phyloP scores from a whole-genome alignment of 2,797 vertebrate genomes.

The Cottoperca gobio region DNA sequence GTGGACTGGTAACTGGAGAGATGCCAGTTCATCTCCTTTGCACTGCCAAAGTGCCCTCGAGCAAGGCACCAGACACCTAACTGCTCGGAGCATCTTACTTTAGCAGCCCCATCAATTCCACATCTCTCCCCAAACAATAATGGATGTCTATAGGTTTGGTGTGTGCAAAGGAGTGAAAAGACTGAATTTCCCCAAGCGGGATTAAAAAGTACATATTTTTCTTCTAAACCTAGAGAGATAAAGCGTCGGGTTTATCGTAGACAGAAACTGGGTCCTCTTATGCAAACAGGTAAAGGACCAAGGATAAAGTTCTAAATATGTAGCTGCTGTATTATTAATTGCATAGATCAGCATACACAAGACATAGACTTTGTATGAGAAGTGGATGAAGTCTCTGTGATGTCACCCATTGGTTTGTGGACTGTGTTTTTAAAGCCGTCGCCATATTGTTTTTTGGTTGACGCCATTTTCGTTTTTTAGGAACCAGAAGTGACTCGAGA shows the following conservation, averaged over 20 bases:
- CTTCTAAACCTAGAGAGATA: constrained; percentile 15
- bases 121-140: neutral
- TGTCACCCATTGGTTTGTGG: too few species aligned
- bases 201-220: neutral
- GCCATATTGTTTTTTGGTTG: too few species aligned
- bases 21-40: too few species aligned
- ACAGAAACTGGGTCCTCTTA: constrained; percentile 29
- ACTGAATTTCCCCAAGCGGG: neutral
- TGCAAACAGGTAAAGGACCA: neutral
- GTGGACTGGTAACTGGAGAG: too few species aligned
- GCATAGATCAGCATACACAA: neutral
- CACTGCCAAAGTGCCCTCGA: neutral
- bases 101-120: neutral
- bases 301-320: neutral
- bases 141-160: neutral
- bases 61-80: neutral
- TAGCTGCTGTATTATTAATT: neutral
- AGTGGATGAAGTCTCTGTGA: too few species aligned
- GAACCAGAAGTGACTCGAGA: too few species aligned
- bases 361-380: too few species aligned
- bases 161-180: neutral
- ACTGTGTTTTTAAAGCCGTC: too few species aligned
- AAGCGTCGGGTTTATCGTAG: constrained; percentile 31
- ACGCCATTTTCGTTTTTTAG: too few species aligned
- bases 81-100: neutral